Percentiles rank a stretch among this genome's conserved stretches.
These are phyloP conservation scores for Rhinoptilus africanus DNA, from an alignment of 2,113 vertebrate species.

Conservation along the genomic window DNA sequence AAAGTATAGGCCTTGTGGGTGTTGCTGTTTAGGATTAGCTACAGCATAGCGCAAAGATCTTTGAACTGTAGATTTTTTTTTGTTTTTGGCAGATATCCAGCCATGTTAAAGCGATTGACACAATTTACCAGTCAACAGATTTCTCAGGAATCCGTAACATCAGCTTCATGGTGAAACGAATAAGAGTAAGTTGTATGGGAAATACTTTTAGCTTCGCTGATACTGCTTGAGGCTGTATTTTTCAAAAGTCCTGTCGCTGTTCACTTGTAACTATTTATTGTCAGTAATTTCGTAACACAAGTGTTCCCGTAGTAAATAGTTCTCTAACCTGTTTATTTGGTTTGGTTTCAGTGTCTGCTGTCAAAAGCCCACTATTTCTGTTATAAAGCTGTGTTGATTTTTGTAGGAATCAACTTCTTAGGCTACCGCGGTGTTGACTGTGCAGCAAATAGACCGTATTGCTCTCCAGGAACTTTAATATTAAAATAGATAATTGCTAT, in stretches of 20 bases:
- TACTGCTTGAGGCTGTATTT: background rate
- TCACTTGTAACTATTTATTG: background rate
- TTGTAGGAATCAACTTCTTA: background rate
- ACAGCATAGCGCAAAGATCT: rapidly evolving
- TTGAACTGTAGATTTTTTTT: background rate
- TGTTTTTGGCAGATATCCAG: slow-evolving; percentile 87
- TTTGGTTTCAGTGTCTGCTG: background rate
- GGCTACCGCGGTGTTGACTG: background rate
- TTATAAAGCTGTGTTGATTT: background rate
- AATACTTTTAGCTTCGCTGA: background rate
- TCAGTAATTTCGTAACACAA: background rate
- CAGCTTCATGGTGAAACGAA: slow-evolving; percentile 98
- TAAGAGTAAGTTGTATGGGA: slow-evolving; percentile 81
- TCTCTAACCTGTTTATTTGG: background rate
- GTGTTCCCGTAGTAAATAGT: background rate
- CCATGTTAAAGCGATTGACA: slow-evolving; percentile 94
- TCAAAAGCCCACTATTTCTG: background rate
- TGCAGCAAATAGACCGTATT: background rate
- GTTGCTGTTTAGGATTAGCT: background rate
- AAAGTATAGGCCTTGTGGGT: background rate
- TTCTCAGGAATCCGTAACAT: slow-evolving; percentile 95
- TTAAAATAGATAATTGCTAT: background rate
- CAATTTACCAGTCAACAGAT: slow-evolving; percentile 93
- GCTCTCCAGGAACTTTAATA: background rate
- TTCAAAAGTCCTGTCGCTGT: background rate